Base-by-base conservation (phyloP, 2,888 invertebrate genomes). In the Hirudinaria manillensis region DNA sequence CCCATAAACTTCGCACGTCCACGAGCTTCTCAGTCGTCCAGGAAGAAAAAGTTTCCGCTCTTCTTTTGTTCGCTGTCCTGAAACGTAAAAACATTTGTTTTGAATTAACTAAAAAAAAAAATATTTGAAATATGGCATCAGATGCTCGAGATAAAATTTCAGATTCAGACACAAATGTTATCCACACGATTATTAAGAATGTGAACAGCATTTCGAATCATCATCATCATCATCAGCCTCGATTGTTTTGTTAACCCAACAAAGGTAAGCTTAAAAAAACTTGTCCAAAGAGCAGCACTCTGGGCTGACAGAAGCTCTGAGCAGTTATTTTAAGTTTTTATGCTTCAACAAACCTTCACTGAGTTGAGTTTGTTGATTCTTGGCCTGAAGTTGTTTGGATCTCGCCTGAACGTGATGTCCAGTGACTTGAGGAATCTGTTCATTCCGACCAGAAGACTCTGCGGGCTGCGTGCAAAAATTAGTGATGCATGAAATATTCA, bases 301-400 rank as follows among this genome's bases (percentile, higher is more conserved):
- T n/a, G n/a, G n/a, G n/a, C n/a, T n/a, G n/a, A n/a, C n/a, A n/a
- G n/a, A n/a, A 45, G 45, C 45, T 45, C 13, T 16, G 45, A 45
- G 45, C 16, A 45, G 16, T 4, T 45, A 45, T 45, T 45, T 45
- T 7, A 45, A 45, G 45, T 3, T 16, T 16, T 10, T 16, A 10
- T 16, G 16, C 13, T 45, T 16, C 10, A 45, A 45, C 45, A 16
- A 84, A 92, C 92, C 89, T 98, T 99, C 27, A 98, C 96, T 65
- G 97, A 98, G 82, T 93, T 89, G 83, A 91, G 89, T 86, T 99
- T 99, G 87, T 99, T 99, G 85, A 99, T 99, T 82, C 99, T 90
- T 32, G 99, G 99, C 82, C 99, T 88, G 87, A 93, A 99, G 87
- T 99, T 99, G 86, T 98, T 98, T 0, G 98, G 97, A 88, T 99